phyloP scores from a whole-genome alignment of 1,140 invertebrate genomes.

The Lepidurus arcticus region DNA sequence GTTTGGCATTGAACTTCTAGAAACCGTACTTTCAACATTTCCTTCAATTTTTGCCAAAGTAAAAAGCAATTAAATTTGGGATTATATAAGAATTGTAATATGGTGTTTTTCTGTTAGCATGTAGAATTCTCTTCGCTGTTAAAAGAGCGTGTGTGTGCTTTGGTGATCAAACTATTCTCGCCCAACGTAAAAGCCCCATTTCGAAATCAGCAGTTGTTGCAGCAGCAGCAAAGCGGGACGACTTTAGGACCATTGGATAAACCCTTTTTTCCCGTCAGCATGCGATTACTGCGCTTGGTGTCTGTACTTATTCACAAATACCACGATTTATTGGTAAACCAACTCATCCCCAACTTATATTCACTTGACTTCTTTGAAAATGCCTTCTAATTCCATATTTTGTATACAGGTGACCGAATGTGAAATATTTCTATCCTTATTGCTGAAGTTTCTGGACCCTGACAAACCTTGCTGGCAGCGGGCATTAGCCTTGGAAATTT shows the following conservation, averaged over 20 bases:
- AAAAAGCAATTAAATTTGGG: conserved; percentile 36
- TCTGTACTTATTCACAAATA: conserved; percentile 90
- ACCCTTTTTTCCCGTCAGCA: conserved; percentile 94
- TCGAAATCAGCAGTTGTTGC: conserved; percentile 54
- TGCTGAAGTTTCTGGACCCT: conserved; percentile 94
- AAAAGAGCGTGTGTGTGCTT: conserved; percentile 92
- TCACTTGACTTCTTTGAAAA: not conserved
- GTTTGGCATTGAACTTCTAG: conserved; percentile 90
- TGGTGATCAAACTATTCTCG: conserved; percentile 96
- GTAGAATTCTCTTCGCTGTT: conserved; percentile 88
- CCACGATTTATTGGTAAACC: conserved; percentile 77
- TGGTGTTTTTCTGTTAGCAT: conserved; percentile 60
- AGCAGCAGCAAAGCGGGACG: conserved; percentile 38
- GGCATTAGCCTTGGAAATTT: conserved; percentile 86
- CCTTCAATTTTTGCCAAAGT: conserved; percentile 88
- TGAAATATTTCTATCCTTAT: conserved; percentile 94
- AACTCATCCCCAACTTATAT: conserved; percentile 24
- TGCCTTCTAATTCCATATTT: not conserved
- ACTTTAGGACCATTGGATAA: conserved; percentile 61
- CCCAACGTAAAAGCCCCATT: conserved; percentile 78
- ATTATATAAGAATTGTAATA: not conserved
- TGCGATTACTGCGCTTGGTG: conserved; percentile 86
- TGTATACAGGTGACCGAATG: conserved; percentile 82
- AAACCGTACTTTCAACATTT: conserved; percentile 87
- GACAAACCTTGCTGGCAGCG: conserved; percentile 95